A percentile compares a stretch with the other conserved stretches of the same genome.
phyloP scores from a whole-genome alignment of 2,888 invertebrate species.

The Pyralis farinalis region DNA sequence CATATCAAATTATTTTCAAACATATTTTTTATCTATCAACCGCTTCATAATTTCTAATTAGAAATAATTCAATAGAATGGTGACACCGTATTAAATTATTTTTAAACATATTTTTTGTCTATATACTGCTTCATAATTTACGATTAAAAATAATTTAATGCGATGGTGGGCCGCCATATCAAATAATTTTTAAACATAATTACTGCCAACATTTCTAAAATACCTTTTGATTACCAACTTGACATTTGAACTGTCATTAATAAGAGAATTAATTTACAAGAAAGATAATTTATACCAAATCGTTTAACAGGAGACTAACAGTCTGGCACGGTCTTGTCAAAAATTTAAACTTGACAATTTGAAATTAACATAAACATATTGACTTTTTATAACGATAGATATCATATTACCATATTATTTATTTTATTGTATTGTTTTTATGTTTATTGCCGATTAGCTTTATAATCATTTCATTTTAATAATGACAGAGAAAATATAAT shows the following conservation, averaged over 20 bases:
- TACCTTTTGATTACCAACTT: not conserved
- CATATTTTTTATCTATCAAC: too few species aligned
- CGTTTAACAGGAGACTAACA: conserved; percentile 6
- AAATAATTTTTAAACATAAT: too few species aligned
- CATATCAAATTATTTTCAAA: too few species aligned
- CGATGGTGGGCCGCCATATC: too few species aligned
- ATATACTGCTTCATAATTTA: too few species aligned
- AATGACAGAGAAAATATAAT: conserved; percentile 29
- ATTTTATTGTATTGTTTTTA: conserved; percentile 3
- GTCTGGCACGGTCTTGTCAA: conserved; percentile 2
- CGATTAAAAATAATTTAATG: too few species aligned
- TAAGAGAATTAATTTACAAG: not conserved
- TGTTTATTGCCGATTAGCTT: not conserved
- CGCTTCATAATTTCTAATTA: too few species aligned
- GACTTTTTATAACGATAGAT: not conserved
- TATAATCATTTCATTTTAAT: not conserved
- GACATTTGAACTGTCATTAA: conserved; percentile 1
- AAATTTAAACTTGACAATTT: conserved; percentile 3
- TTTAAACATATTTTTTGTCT: too few species aligned
- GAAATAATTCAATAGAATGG: too few species aligned
- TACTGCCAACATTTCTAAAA: too few species aligned
- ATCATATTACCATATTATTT: conserved; percentile 6
- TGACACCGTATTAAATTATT: too few species aligned
- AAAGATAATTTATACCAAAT: conserved; percentile 4
- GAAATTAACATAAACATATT: conserved; percentile 3